Percentiles rank a stretch among this genome's conserved stretches.
phyloP scores from a whole-genome alignment of 2,888 invertebrate genomes.

The Epinotia bilunana region DNA sequence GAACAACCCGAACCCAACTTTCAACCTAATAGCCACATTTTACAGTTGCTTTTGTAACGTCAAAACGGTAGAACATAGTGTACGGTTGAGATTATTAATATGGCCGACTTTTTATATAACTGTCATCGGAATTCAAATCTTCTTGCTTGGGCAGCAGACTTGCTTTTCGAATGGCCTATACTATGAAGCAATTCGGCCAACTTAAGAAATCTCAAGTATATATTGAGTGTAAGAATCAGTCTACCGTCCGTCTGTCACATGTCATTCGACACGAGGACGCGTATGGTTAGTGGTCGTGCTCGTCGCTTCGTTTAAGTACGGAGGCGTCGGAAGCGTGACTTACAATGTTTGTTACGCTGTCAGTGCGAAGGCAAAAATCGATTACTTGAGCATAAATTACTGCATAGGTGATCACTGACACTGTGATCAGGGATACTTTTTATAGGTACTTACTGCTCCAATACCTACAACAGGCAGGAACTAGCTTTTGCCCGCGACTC shows the following conservation, averaged over 20 bases:
- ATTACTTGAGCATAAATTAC: background rate
- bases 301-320: conserved; percentile 24
- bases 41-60: background rate
- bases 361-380: background rate
- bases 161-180: no score
- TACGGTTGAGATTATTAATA: background rate
- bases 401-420: no score
- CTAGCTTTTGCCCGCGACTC: no score
- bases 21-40: background rate
- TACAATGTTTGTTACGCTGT: conserved; percentile 16
- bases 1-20: background rate
- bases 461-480: no score
- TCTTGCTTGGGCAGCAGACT: no score
- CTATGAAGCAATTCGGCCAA: no score
- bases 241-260: conserved; percentile 35
- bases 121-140: no score
- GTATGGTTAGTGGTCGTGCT: background rate
- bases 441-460: no score
- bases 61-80: background rate
- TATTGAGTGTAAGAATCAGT: conserved; percentile 26
- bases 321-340: conserved; percentile 19
- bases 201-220: no score
- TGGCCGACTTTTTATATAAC: no score
- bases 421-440: no score
- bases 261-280: conserved; percentile 31